phyloP scores from a whole-genome alignment of 2,888 invertebrate genomes.

The Nomada goodeniana region DNA sequence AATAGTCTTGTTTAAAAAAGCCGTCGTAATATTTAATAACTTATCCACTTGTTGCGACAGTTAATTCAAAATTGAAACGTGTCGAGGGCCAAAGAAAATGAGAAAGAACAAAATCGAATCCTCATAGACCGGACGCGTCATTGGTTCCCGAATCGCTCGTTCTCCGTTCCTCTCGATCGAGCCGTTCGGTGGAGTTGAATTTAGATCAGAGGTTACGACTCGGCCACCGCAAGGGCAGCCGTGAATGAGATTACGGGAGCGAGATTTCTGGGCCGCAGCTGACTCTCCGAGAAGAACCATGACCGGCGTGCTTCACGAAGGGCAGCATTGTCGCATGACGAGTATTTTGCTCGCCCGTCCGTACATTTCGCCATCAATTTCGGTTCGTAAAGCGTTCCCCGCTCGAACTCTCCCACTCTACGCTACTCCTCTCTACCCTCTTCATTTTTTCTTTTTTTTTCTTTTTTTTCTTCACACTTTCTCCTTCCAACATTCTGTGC shows the following conservation, averaged over 20 bases:
- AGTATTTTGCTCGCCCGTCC: conserved; percentile 61
- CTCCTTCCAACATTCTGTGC: conserved; percentile 17
- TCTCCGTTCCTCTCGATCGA: conserved; percentile 7
- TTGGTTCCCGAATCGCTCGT: background rate
- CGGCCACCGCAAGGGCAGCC: conserved; percentile 15
- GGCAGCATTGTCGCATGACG: conserved; percentile 60
- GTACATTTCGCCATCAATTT: conserved; percentile 65
- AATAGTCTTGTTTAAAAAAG: background rate
- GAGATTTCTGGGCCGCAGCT: conserved; percentile 49
- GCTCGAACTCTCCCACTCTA: conserved; percentile 32
- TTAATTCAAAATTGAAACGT: background rate
- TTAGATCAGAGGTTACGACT: conserved; percentile 9
- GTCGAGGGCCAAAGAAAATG: background rate
- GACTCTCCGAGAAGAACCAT: conserved; percentile 44
- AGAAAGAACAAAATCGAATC: background rate
- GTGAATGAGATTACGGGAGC: conserved; percentile 54
- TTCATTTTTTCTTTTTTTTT: background rate
- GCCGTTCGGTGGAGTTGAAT: background rate
- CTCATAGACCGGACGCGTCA: background rate
- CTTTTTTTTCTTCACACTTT: conserved; percentile 7
- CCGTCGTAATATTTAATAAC: background rate
- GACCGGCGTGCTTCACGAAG: conserved; percentile 33
- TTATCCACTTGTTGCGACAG: too few species aligned
- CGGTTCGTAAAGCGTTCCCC: conserved; percentile 58
- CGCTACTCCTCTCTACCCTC: background rate